phyloP scores from a whole-genome alignment of 2,113 vertebrate species.

The Catharus bicknelli region DNA sequence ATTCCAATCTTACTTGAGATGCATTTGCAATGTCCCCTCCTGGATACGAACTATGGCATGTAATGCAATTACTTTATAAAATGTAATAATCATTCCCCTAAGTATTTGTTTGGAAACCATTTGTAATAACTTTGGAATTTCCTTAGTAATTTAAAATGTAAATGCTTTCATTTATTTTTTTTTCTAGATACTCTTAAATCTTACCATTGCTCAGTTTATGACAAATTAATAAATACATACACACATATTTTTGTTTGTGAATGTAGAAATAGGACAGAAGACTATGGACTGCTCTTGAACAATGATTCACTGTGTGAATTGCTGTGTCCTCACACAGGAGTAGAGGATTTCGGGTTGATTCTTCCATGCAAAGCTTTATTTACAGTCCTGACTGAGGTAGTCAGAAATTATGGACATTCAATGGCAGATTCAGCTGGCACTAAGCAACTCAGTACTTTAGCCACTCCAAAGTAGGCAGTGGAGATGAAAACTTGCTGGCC shows the following conservation, averaged over 20 bases:
- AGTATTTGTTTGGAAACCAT: not conserved
- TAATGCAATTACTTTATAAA: not conserved
- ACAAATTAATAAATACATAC: not conserved
- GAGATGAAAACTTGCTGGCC: not conserved
- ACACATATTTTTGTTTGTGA: fast-evolving
- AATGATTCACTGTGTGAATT: not conserved
- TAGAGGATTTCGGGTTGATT: not conserved
- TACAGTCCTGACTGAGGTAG: not conserved
- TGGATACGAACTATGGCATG: not conserved
- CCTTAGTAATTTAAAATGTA: not conserved
- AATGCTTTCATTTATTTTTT: fast-evolving
- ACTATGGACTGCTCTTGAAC: not conserved
- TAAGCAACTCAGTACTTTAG: not conserved
- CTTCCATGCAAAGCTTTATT: not conserved
- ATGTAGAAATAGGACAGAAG: not conserved
- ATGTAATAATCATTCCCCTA: not conserved
- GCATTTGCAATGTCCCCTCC: not conserved
- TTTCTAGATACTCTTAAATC: not conserved
- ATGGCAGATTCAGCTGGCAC: not conserved
- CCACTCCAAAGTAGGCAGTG: not conserved
- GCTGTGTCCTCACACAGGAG: fast-evolving
- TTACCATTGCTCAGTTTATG: not conserved
- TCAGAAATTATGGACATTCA: not conserved
- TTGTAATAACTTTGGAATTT: not conserved
- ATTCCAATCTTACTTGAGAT: not conserved